Evolutionary conservation across 2,888 invertebrate species (phyloP).

Genomic region (Phoenoteleia sp.): DNA sequence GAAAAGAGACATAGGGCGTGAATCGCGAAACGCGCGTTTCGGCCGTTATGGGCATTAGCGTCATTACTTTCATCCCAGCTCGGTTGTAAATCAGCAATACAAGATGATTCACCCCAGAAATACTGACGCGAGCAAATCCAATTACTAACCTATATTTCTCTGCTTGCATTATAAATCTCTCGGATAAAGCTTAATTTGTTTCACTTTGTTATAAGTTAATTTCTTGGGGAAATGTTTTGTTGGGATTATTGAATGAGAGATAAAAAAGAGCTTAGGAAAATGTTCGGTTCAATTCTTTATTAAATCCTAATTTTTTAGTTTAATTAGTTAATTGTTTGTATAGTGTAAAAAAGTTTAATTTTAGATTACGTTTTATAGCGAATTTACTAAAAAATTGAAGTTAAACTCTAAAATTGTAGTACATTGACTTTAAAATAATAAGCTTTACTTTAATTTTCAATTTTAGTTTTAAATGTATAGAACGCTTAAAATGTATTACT

Average conservation of each 20-base stretch:
- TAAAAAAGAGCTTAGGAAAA: not conserved
- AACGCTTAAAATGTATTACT: too few species aligned
- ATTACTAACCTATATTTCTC: slow-evolving; percentile 63
- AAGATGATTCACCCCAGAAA: slow-evolving; percentile 46
- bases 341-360: too few species aligned
- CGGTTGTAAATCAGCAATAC: slow-evolving; percentile 71
- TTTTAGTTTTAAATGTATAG: too few species aligned
- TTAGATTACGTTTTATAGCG: too few species aligned
- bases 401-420: too few species aligned
- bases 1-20: slow-evolving; percentile 64
- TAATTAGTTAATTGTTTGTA: too few species aligned
- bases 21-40: slow-evolving; percentile 64
- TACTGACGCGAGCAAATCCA: slow-evolving; percentile 38
- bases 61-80: slow-evolving; percentile 64
- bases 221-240: not conserved
- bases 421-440: too few species aligned
- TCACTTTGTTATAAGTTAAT: slow-evolving; percentile 8
- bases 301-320: too few species aligned
- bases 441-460: too few species aligned
- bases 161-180: slow-evolving; percentile 40
- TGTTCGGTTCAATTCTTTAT: too few species aligned
- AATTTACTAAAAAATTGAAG: too few species aligned
- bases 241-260: not conserved
- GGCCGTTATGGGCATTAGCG: slow-evolving; percentile 75
- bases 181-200: slow-evolving; percentile 7